Conservation (phyloP, 2,797 vertebrate genomes). For the Tapera naevia region DNA sequence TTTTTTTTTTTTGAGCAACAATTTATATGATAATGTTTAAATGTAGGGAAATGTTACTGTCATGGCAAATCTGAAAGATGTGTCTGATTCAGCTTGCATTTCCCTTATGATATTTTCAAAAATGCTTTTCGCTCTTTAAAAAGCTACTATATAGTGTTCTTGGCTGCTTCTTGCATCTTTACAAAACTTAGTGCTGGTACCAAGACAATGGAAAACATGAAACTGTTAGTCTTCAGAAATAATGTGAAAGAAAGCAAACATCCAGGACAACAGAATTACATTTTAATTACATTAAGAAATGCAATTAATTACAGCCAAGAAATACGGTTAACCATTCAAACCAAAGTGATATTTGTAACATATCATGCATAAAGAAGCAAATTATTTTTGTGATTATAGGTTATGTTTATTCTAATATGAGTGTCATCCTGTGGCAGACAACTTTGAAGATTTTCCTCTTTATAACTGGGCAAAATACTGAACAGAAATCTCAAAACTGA, state of each 20-base stretch:
- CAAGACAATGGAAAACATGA: not conserved
- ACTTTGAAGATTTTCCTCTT: not conserved
- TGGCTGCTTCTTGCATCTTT: not conserved
- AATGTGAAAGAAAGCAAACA: not conserved
- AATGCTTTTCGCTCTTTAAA: not conserved
- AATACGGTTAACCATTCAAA: not conserved
- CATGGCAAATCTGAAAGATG: not conserved
- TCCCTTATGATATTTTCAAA: not conserved
- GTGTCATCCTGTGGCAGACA: not conserved
- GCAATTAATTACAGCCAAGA: not conserved
- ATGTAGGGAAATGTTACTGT: not conserved
- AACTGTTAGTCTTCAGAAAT: not conserved
- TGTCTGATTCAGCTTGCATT: not conserved
- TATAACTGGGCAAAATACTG: not conserved
- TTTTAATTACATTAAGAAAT: not conserved
- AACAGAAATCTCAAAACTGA: too few species aligned
- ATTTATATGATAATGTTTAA: not conserved
- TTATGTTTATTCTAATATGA: not conserved
- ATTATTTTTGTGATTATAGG: not conserved
- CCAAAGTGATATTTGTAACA: not conserved
- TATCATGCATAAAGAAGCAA: not conserved
- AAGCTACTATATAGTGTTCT: not conserved
- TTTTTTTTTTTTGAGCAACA: not conserved
- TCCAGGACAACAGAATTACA: not conserved
- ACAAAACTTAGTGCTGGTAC: not conserved